phyloP scores from a whole-genome alignment of 2,888 invertebrate species.

The Erebia epiphron region DNA sequence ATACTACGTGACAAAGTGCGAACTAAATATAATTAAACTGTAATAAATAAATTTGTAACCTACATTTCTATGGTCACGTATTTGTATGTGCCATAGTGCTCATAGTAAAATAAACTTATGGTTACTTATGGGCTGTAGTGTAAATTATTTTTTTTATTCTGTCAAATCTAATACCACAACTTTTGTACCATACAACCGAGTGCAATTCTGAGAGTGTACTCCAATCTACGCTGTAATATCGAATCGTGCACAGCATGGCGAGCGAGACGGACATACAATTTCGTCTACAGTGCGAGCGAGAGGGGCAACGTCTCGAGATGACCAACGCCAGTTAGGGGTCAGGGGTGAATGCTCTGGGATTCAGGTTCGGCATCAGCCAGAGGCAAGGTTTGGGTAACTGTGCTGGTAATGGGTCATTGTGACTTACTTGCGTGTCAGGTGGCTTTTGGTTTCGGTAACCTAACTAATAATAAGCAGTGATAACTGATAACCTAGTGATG shows the following conservation, averaged over 20 bases:
- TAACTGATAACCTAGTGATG: background rate
- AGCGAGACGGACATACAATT: conserved; percentile 50
- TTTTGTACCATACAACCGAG: conserved; percentile 56
- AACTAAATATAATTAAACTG: too few relatives aligned
- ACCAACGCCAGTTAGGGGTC: conserved; percentile 79
- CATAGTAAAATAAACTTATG: too few relatives aligned
- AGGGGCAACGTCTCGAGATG: conserved; percentile 67
- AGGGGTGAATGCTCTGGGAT: conserved; percentile 80
- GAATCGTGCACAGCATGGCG: conserved; percentile 69
- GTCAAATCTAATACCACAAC: conserved; percentile 39
- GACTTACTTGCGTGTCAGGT: conserved; percentile 25
- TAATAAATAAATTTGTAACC: too few relatives aligned
- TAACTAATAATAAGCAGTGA: background rate
- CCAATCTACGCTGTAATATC: conserved; percentile 69
- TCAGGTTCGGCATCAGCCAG: conserved; percentile 47
- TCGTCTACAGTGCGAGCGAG: conserved; percentile 46
- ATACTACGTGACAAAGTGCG: too few relatives aligned
- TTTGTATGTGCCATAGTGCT: too few relatives aligned
- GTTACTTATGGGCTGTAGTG: too few relatives aligned
- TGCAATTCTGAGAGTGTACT: conserved; percentile 80
- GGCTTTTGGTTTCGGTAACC: conserved; percentile 7
- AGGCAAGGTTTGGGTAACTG: conserved; percentile 41
- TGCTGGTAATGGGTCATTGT: conserved; percentile 34
- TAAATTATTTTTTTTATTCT: background rate
- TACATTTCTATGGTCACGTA: too few relatives aligned